phyloP scores from a whole-genome alignment of 2,113 vertebrate species.

The Nothobranchius kuhntae region DNA sequence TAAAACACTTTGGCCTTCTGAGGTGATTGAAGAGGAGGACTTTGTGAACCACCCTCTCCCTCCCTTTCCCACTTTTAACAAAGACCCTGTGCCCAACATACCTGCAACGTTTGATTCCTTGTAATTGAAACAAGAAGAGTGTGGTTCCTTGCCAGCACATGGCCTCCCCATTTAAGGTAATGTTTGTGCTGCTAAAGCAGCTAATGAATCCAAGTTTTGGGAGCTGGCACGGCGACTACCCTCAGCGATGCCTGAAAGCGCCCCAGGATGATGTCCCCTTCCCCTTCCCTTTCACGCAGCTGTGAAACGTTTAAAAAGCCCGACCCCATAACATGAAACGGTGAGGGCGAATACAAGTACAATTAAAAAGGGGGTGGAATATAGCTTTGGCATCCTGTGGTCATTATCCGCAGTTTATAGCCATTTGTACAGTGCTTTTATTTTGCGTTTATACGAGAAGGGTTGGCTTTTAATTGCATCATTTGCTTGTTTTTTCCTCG shows the following conservation, averaged over 20 bases:
- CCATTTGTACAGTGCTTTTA: slow-evolving; percentile 78
- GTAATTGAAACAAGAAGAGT: slow-evolving; percentile 82
- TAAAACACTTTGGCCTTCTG: slow-evolving; percentile 63
- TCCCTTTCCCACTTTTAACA: slow-evolving; percentile 55
- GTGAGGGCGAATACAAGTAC: slow-evolving; percentile 73
- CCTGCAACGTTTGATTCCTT: slow-evolving; percentile 80
- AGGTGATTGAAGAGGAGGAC: slow-evolving; percentile 47
- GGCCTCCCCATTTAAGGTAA: slow-evolving; percentile 82
- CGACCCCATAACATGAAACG: slow-evolving; percentile 79
- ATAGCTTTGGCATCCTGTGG: slow-evolving; percentile 79
- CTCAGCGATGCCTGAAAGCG: slow-evolving; percentile 66
- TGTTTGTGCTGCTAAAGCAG: slow-evolving; percentile 77
- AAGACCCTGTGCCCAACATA: slow-evolving; percentile 71
- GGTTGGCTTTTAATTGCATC: slow-evolving; percentile 74
- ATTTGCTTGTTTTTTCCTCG: slow-evolving; percentile 73
- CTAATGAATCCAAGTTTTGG: slow-evolving; percentile 81
- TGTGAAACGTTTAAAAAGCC: slow-evolving; percentile 77
- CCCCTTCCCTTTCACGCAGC: slow-evolving; percentile 68
- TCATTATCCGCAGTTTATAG: slow-evolving; percentile 81
- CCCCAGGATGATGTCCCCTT: slow-evolving; percentile 77
- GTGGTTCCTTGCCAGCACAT: slow-evolving; percentile 71
- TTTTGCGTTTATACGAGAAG: slow-evolving; percentile 76
- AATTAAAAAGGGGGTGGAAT: slow-evolving; percentile 76
- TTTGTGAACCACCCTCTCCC: slow-evolving; percentile 56
- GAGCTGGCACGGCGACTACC: slow-evolving; percentile 74